Evolutionary conservation across 1,140 invertebrate species (phyloP), one percentile per base, ranked within the genome.

Genomic region (Orius insidiosus): DNA sequence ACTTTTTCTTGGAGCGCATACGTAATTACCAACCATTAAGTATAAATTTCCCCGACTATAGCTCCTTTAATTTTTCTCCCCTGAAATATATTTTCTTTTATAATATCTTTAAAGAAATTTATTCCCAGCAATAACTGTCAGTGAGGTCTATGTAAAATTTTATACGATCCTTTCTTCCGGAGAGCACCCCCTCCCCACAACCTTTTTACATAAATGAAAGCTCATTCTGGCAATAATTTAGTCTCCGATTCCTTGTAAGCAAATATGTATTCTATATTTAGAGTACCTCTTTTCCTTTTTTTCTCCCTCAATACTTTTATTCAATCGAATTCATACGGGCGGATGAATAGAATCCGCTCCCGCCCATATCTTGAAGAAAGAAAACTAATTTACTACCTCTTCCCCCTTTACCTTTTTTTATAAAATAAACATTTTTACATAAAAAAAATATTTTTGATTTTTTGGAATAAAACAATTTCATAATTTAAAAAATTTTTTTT

Each of bases 321-420:
- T 43, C 18, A 43, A 43, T 43, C 18, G 41, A 15, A 43, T 43
- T 43, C 41, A 43, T 43, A 31, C 41, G 41, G 18, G 24, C 41
- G 24, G 41, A 31, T 43, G 41, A 43, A 43, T 43, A 43, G 41
- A 43, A 43, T 18, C 31, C n/a, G 11, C 24, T 16, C 41, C 16
- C 31, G 5, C 16, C 24, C 10, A n/a, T 43, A 30, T 43, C 24
- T 24, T 24, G 24, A 43, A 30, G 31, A 43, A 43, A 43, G 41
- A 43, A 30, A 43, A 43, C 41, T 43, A 43, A 43, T 43, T 43
- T 43, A 43, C 41, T 31, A 43, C 19, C 24, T 30, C 41, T 31
- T n/a, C 10, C 41, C 24, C 10, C 24, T 43, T 15, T 6, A 8
- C 10, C 41, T 40, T 10, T 5, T 15, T 40, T 18, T 40, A 15